Base-by-base conservation (phyloP, 2,113 vertebrate genomes). In the Urocitellus parryii region DNA sequence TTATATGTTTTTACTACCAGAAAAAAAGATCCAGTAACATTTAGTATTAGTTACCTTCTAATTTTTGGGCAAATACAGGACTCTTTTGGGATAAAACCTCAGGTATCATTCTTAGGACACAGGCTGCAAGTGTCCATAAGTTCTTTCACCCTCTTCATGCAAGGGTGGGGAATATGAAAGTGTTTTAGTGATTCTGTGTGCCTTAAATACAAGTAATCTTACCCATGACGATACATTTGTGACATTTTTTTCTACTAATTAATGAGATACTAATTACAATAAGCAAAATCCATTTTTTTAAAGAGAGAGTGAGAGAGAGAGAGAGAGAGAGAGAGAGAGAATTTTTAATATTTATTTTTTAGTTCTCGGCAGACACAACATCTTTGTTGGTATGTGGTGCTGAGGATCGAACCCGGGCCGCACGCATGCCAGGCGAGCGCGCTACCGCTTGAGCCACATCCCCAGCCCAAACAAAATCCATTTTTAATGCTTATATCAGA, bases 401-500 rank as follows among this genome's bases (percentile, higher is more conserved):
- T n/a, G n/a, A n/a, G n/a, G n/a, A n/a, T n/a, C n/a, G n/a, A n/a
- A n/a, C n/a, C n/a, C n/a, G n/a, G n/a, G n/a, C n/a, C n/a, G n/a
- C n/a, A n/a, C n/a, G n/a, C n/a, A n/a, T n/a, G n/a, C n/a, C n/a
- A n/a, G n/a, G n/a, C n/a, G n/a, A n/a, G n/a, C n/a, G n/a, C n/a
- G n/a, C n/a, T n/a, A n/a, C n/a, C n/a, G n/a, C n/a, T n/a, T n/a
- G n/a, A n/a, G n/a, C n/a, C n/a, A n/a, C n/a, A n/a, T n/a, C n/a
- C n/a, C n/a, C n/a, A n/a, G n/a, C n/a, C n/a, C n/a, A n/a, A n/a
- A n/a, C 25, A 61, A 45, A 88, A 42, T 8, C 29, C 29, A 80
- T 84, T 89, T 92, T 73, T 9, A 84, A 10, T 84, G 76, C 67
- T 93, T 93, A 68, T 90, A 68, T 90, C 61, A 70, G 73, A 85